Base-by-base conservation (phyloP, 2,797 vertebrate species). In the Astyanax mexicanus region DNA sequence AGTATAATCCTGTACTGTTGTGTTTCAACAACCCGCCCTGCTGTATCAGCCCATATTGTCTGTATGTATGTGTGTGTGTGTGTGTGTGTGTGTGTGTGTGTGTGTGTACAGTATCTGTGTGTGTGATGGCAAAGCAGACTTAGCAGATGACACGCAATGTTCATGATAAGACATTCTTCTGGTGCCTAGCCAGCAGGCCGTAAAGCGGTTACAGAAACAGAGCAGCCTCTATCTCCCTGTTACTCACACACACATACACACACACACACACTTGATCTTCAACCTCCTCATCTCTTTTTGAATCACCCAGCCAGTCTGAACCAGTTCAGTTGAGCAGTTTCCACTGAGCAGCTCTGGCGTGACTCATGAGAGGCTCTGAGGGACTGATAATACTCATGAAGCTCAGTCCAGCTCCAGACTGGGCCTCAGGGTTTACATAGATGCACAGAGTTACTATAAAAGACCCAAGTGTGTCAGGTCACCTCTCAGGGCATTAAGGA, bases 241-340 rank as follows among this genome's bases (percentile, higher is more conserved):
- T 49, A 67, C 37, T 60, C 62, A 38, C 32, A 5, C 61, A 64
- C 75, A 70, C 69, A 64, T 75, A 70, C 55, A 51, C n/a, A 19
- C 27, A 67, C n/a, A 38, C 62, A 69, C 29, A 54, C 55, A 42
- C 25, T 67, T 57, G 51, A 42, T 75, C 75, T 78, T 54, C 75
- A 78, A 32, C 49, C 49, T 69, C 72, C 67, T 69, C 61, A 37
- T 57, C 62, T 37, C 69, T 21, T 45, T 52, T 54, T 51, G 70
- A 11, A 37, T 54, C 35, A 51, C 52, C 15, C 64, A 40, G 72
- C 87, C 81, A 81, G 88, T 84, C 79, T 35, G 72, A 84, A 85
- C 86, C 85, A 83, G 88, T 89, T 89, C 79, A 79, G 72, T 64
- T 87, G 83, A 88, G 84, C 72, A 72, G 69, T 60, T 71, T 17